phyloP scores from a whole-genome alignment of 2,888 invertebrate genomes.

The Brenthis ino region DNA sequence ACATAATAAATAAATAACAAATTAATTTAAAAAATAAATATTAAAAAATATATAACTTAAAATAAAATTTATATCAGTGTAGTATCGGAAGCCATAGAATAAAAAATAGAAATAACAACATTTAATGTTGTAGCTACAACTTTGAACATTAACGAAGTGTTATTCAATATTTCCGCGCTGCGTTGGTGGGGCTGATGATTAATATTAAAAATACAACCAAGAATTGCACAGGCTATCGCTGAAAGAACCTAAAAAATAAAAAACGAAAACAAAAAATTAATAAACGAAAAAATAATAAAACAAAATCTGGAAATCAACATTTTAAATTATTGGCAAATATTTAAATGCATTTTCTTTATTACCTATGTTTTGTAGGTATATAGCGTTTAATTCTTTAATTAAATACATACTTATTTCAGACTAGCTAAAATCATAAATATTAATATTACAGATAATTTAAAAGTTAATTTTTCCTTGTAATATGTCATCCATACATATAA shows the following conservation, averaged over 20 bases:
- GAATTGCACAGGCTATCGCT: constrained; percentile 82
- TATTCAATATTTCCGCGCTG: constrained; percentile 83
- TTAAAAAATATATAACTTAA: not conserved
- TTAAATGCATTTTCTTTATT: not conserved
- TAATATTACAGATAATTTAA: too few relatives aligned
- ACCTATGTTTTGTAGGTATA: too few relatives aligned
- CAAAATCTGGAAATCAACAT: not conserved
- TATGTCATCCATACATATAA: too few relatives aligned
- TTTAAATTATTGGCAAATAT: constrained; percentile 1
- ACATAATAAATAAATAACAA: not conserved
- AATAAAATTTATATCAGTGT: constrained; percentile 15
- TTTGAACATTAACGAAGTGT: constrained; percentile 82
- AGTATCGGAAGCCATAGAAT: constrained; percentile 49
- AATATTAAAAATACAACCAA: constrained; percentile 83
- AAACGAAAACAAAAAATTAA: constrained; percentile 50
- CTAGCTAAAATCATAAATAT: too few relatives aligned
- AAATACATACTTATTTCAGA: too few relatives aligned
- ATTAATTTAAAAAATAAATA: not conserved
- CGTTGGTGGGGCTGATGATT: constrained; percentile 83
- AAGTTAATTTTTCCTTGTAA: too few relatives aligned
- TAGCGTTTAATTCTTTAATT: too few relatives aligned
- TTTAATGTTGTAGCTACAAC: constrained; percentile 83
- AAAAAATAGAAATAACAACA: constrained; percentile 84
- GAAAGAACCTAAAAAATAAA: constrained; percentile 80
- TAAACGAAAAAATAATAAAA: constrained; percentile 43